Evolutionary conservation across 2,888 invertebrate genomes (phyloP).

Genomic region (Dioctria linearis): DNA sequence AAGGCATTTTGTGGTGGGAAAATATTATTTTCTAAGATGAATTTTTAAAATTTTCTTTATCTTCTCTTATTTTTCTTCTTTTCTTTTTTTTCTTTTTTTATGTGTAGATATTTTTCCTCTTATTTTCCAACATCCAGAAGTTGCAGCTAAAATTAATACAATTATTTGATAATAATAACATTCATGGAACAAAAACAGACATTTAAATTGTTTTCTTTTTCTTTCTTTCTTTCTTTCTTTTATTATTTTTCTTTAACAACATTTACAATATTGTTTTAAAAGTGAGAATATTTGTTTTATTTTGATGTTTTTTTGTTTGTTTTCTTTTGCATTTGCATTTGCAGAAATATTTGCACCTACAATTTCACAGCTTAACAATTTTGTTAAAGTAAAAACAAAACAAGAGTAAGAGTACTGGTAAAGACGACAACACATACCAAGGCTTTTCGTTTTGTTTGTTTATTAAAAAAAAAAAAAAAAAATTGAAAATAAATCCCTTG

Average conservation of each 20-base stretch:
- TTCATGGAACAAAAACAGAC: no score
- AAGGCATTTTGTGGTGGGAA: slow-evolving; percentile 49
- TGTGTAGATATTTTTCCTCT: no score
- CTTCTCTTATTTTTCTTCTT: background rate
- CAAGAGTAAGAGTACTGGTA: no score
- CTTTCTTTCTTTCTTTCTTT: no score
- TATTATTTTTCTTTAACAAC: no score
- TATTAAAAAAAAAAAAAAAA: background rate
- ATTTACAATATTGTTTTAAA: no score
- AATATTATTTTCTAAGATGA: slow-evolving; percentile 31
- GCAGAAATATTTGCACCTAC: no score
- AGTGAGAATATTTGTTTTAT: background rate
- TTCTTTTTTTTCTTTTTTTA: background rate
- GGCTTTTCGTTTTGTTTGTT: slow-evolving; percentile 9
- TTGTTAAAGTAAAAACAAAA: background rate
- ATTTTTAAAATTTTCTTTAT: background rate
- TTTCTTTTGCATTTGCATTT: no score
- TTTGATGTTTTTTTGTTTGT: background rate
- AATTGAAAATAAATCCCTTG: slow-evolving; percentile 4
- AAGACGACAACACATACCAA: background rate
- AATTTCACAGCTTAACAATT: background rate
- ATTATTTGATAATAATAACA: background rate
- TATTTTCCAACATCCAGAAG: no score
- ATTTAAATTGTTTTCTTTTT: no score
- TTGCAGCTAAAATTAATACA: background rate